A percentile compares a stretch with the other conserved stretches of the same genome.
These are phyloP conservation scores for Acrocephalus kingi DNA, from an alignment of 2,113 vertebrate genomes.

Conservation along the genomic window DNA sequence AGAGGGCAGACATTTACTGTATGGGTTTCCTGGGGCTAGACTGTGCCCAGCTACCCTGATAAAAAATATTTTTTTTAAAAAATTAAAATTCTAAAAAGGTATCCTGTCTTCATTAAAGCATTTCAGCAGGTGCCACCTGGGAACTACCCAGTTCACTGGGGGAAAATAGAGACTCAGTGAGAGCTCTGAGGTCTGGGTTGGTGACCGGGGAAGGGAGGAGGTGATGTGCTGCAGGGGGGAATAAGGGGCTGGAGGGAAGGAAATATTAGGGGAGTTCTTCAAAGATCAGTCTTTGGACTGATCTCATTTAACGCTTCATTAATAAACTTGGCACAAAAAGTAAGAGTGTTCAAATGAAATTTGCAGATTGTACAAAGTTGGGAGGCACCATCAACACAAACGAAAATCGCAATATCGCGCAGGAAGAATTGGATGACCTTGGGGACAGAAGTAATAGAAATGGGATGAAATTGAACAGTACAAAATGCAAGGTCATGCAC, in stretches of 20 bases:
- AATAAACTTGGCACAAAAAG: constrained; percentile 55
- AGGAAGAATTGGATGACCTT: constrained; percentile 69
- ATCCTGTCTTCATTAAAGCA: not conserved
- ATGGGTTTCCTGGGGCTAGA: not conserved
- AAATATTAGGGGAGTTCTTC: constrained; percentile 8
- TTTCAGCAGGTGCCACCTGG: not conserved
- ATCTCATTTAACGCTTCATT: constrained; percentile 44
- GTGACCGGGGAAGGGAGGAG: not conserved
- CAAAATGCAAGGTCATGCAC: constrained; percentile 71
- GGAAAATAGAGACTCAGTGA: not conserved
- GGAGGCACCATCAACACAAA: constrained; percentile 62
- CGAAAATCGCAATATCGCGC: constrained; percentile 50
- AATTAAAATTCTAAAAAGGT: constrained; percentile 4
- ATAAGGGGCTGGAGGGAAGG: not conserved
- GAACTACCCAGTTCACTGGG: not conserved
- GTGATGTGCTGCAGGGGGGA: not conserved
- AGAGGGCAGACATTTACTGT: not conserved
- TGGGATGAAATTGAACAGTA: constrained; percentile 68
- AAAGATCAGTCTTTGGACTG: not conserved
- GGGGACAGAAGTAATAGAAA: constrained; percentile 71
- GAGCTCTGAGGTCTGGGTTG: not conserved
- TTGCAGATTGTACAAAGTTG: constrained; percentile 61
- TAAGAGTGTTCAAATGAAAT: constrained; percentile 43
- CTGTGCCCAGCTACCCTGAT: not conserved
- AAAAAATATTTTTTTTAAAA: not conserved